phyloP scores from a whole-genome alignment of 2,888 invertebrate species.

The Meandrusa payeni region DNA sequence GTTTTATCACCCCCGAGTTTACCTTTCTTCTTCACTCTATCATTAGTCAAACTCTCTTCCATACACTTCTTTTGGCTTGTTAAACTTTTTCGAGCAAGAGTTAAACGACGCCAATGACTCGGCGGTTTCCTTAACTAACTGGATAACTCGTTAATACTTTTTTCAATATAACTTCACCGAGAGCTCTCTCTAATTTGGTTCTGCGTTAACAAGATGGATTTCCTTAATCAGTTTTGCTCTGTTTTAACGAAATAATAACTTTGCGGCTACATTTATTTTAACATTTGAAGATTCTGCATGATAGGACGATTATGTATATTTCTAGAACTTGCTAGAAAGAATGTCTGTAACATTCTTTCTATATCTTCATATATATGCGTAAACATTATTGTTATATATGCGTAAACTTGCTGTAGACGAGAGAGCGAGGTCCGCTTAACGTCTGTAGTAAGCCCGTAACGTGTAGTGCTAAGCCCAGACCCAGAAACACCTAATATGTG shows the following conservation, averaged over 20 bases:
- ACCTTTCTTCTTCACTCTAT: background rate
- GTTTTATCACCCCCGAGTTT: no score
- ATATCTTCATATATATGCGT: no score
- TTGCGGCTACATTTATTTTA: constrained; percentile 1
- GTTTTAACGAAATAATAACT: constrained; percentile 1
- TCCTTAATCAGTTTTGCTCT: constrained; percentile 10
- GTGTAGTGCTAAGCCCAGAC: no score
- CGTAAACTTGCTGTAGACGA: no score
- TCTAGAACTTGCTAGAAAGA: no score
- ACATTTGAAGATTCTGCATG: background rate
- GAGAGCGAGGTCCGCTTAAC: no score
- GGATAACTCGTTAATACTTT: constrained; percentile 20
- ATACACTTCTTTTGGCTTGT: constrained; percentile 11
- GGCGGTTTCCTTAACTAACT: constrained; percentile 9
- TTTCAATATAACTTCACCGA: constrained; percentile 15
- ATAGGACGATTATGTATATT: no score
- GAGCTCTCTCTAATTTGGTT: constrained; percentile 6
- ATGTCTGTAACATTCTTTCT: no score
- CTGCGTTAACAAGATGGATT: constrained; percentile 11
- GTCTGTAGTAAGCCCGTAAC: no score
- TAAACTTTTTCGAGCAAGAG: constrained; percentile 20
- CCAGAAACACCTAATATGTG: no score
- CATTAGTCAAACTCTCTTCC: constrained; percentile 15
- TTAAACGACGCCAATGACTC: constrained; percentile 17
- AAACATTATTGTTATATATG: no score